Conservation (phyloP, 2,888 invertebrate species). For the Tyria jacobaeae region DNA sequence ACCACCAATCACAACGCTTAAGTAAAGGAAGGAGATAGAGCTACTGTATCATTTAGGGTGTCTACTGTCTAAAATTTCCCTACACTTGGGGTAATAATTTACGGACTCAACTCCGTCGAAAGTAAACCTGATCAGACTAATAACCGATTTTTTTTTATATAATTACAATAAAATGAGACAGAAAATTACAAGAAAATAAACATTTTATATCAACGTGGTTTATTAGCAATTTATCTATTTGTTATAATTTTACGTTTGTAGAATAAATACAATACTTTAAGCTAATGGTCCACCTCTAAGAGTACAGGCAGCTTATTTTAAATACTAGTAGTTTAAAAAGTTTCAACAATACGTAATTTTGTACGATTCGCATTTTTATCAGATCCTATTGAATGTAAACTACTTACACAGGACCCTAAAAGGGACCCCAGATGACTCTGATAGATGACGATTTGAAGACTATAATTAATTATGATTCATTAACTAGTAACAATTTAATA, state of each 20-base stretch:
- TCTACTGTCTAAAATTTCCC: constrained; percentile 30
- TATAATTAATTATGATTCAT: no score
- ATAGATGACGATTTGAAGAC: no score
- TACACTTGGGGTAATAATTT: constrained; percentile 24
- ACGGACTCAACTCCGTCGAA: not conserved
- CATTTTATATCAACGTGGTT: not conserved
- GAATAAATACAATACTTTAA: not conserved
- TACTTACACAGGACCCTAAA: no score
- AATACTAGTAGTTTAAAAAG: not conserved
- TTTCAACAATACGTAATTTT: not conserved
- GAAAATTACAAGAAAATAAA: not conserved
- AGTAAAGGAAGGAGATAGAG: constrained; percentile 39
- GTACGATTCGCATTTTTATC: no score
- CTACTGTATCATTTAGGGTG: constrained; percentile 25
- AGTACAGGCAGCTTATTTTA: not conserved
- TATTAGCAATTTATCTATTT: not conserved
- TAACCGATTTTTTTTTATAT: no score
- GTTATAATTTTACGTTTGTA: not conserved
- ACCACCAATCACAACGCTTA: constrained; percentile 57
- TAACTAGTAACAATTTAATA: no score
- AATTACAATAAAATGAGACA: not conserved
- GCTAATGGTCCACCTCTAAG: not conserved
- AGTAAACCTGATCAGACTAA: no score
- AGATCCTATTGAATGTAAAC: no score
- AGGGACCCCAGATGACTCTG: no score